Percentiles rank a stretch among this genome's conserved stretches.
Evolutionary conservation across 2,888 invertebrate species (phyloP).

Genomic region (Conus canariensis): DNA sequence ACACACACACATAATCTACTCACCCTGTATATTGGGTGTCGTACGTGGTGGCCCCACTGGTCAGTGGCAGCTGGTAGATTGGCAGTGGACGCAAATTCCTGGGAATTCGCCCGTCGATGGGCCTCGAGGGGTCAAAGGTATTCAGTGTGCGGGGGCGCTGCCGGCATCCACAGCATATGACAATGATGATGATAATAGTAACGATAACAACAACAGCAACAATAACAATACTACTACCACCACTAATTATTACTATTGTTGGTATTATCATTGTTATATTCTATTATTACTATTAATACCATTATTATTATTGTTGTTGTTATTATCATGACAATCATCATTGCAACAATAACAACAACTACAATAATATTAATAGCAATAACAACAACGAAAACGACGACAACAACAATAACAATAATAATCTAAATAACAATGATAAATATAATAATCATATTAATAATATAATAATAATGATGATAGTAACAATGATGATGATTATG

Average conservation of each 20-base stretch:
- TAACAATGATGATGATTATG: too few relatives aligned
- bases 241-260: too few relatives aligned
- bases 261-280: too few relatives aligned
- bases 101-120: conserved; percentile 71
- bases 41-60: conserved; percentile 21
- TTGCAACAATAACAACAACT: too few relatives aligned
- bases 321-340: too few relatives aligned
- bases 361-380: too few relatives aligned
- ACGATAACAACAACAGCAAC: neutral
- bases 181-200: neutral
- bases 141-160: conserved; percentile 70
- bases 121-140: conserved; percentile 73
- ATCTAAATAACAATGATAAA: neutral
- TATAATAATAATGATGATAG: neutral
- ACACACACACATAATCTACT: neutral
- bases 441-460: neutral
- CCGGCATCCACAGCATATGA: conserved; percentile 37
- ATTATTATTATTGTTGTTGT: too few relatives aligned
- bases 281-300: too few relatives aligned
- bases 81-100: conserved; percentile 63
- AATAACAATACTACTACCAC: neutral
- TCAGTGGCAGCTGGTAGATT: conserved; percentile 53
- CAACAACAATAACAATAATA: neutral
- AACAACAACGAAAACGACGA: neutral
- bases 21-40: neutral